Conservation (phyloP, 1,140 invertebrate genomes). For the Zelostemma sp. region DNA sequence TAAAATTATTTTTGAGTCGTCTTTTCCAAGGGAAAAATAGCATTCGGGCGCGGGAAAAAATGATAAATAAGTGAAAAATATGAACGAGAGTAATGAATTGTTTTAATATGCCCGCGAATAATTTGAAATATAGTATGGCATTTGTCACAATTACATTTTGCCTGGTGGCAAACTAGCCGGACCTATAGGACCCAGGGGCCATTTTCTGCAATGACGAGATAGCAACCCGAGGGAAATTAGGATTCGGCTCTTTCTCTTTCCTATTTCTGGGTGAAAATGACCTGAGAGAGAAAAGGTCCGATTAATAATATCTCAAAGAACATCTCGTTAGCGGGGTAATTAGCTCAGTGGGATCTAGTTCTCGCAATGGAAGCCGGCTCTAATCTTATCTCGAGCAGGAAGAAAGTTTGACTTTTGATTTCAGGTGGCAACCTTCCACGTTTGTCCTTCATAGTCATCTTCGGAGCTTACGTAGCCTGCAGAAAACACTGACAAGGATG, state of each 20-base stretch:
- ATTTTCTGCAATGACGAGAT: slow-evolving; percentile 29
- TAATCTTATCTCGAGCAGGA: slow-evolving; percentile 5
- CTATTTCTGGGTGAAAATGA: slow-evolving; percentile 4
- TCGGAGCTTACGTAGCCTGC: slow-evolving; percentile 17
- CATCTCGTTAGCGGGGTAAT: slow-evolving; percentile 11
- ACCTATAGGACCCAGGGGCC: slow-evolving; percentile 14
- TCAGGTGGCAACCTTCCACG: slow-evolving; percentile 32
- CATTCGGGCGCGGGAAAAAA: too few relatives aligned
- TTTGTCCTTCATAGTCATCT: slow-evolving; percentile 28
- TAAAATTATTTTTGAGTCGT: too few relatives aligned
- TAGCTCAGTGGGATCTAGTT: slow-evolving; percentile 2
- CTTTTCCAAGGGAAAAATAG: too few relatives aligned
- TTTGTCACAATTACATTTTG: slow-evolving; percentile 9
- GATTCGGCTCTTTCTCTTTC: slow-evolving; percentile 17
- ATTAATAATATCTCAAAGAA: slow-evolving; percentile 12
- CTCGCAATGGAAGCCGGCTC: background rate
- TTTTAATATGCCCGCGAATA: slow-evolving; percentile 1
- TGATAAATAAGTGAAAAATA: background rate
- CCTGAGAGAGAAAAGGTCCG: slow-evolving; percentile 6
- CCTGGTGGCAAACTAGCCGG: background rate
- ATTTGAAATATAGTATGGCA: background rate
- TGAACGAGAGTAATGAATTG: background rate
- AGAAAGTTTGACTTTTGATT: slow-evolving; percentile 16
- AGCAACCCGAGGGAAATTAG: slow-evolving; percentile 28
- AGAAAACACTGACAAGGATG: slow-evolving; percentile 34